Conservation (phyloP, 2,888 invertebrate species). For the Lobophora halterata region DNA sequence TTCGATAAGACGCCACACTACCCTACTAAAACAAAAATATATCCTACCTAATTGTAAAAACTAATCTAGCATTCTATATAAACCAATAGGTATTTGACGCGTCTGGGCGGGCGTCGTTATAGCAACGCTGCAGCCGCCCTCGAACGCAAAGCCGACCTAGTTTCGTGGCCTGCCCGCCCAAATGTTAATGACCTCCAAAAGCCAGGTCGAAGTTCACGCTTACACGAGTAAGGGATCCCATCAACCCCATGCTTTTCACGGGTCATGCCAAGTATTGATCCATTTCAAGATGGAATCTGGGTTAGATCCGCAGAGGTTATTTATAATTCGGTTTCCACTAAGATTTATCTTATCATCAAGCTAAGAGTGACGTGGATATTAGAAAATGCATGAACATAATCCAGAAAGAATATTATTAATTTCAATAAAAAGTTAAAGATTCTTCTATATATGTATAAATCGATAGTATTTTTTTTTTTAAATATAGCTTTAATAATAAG, state of each 20-base stretch:
- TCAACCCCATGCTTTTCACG: conserved; percentile 59
- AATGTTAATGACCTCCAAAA: conserved; percentile 81
- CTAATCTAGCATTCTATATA: conserved; percentile 26
- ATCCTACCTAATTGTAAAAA: not conserved
- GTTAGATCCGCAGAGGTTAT: conserved; percentile 41
- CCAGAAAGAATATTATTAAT: not conserved
- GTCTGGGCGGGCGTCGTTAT: conserved; percentile 57
- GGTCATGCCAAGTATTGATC: conserved; percentile 76
- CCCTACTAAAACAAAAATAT: no score
- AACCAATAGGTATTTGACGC: conserved; percentile 43
- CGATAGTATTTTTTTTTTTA: no score
- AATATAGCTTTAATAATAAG: no score
- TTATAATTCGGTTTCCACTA: no score
- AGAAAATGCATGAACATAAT: conserved; percentile 3
- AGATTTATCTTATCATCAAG: no score
- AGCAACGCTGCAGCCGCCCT: conserved; percentile 60
- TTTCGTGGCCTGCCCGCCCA: conserved; percentile 65
- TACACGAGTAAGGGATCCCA: conserved; percentile 73
- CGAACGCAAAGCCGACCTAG: conserved; percentile 67
- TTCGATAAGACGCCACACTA: no score
- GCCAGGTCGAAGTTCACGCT: conserved; percentile 79
- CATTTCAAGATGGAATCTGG: conserved; percentile 65
- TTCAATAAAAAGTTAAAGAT: not conserved
- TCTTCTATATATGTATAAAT: no score
- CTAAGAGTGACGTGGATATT: not conserved